These are phyloP conservation scores for Pseudococcus longispinus DNA, from an alignment of 2,888 invertebrate species.

Conservation along the genomic window DNA sequence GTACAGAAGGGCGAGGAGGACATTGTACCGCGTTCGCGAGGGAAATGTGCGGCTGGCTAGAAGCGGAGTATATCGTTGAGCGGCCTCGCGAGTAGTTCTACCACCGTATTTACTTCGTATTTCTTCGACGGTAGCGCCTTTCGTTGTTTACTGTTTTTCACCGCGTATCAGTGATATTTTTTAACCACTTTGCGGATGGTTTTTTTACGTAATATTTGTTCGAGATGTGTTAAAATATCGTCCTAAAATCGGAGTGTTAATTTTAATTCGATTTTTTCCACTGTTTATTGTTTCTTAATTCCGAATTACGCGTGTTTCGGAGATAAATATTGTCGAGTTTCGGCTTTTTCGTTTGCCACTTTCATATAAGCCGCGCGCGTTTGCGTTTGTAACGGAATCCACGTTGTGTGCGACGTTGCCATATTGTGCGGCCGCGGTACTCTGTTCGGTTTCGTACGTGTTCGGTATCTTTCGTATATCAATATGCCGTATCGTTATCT, in stretches of 20 bases:
- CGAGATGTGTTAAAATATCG: neutral
- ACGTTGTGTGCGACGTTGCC: constrained; percentile 58
- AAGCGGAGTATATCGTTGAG: constrained; percentile 36
- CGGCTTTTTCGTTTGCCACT: constrained; percentile 45
- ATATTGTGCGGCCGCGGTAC: constrained; percentile 34
- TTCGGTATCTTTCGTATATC: constrained; percentile 26
- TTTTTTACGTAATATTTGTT: neutral
- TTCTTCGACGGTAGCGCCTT: constrained; percentile 31
- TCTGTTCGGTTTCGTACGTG: constrained; percentile 8
- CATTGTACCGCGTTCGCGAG: constrained; percentile 36
- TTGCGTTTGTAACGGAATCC: constrained; percentile 55
- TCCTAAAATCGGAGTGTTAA: neutral
- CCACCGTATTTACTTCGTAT: constrained; percentile 30
- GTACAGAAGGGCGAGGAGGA: neutral
- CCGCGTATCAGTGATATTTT: neutral
- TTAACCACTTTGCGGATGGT: neutral
- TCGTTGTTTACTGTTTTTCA: constrained; percentile 38
- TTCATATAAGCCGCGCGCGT: constrained; percentile 31
- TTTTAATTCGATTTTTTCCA: neutral
- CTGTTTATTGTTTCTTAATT: neutral
- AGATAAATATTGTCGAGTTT: constrained; percentile 29
- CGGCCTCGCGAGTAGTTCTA: constrained; percentile 53
- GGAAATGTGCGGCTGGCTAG: constrained; percentile 37
- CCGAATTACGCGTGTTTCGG: neutral
- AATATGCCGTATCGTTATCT: constrained; percentile 45